phyloP scores from a whole-genome alignment of 1,140 invertebrate genomes.

The Papilio polytes region DNA sequence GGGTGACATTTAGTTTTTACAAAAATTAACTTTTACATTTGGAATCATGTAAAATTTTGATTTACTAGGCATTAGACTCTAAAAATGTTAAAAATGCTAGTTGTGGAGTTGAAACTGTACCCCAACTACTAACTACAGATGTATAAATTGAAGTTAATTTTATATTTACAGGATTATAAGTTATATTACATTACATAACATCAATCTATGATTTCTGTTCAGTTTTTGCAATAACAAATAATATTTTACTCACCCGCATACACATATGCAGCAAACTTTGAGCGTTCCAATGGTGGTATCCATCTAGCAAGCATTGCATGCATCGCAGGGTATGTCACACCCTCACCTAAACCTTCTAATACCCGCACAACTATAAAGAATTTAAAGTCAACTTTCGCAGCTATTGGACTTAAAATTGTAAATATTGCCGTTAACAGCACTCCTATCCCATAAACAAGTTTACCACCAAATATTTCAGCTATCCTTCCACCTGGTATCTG shows the following conservation, averaged over 20 bases:
- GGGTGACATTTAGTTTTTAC: no score
- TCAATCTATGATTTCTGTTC: no score
- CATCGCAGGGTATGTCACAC: constrained; percentile 93
- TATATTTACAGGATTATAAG: no score
- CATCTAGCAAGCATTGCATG: constrained; percentile 92
- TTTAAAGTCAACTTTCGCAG: constrained; percentile 88
- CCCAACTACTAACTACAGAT: no score
- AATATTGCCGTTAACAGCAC: constrained; percentile 91
- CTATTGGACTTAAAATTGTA: constrained; percentile 89
- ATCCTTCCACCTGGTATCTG: constrained; percentile 91
- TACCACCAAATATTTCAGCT: constrained; percentile 91
- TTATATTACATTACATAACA: no score
- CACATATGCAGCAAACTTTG: constrained; percentile 91
- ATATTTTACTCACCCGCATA: constrained; percentile 86
- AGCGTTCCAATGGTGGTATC: constrained; percentile 92
- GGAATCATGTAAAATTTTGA: no score
- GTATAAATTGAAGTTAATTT: no score
- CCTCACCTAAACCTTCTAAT: constrained; percentile 94
- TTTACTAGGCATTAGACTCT: no score
- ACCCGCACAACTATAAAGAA: constrained; percentile 91
- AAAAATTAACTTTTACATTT: no score
- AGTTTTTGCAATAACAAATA: no score
- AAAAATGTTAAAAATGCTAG: no score
- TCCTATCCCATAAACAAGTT: constrained; percentile 91
- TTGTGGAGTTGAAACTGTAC: no score